Evolutionary conservation across 2,888 invertebrate genomes (phyloP), one percentile per base, ranked within the genome.

Genomic region (Fabriciana adippe): DNA sequence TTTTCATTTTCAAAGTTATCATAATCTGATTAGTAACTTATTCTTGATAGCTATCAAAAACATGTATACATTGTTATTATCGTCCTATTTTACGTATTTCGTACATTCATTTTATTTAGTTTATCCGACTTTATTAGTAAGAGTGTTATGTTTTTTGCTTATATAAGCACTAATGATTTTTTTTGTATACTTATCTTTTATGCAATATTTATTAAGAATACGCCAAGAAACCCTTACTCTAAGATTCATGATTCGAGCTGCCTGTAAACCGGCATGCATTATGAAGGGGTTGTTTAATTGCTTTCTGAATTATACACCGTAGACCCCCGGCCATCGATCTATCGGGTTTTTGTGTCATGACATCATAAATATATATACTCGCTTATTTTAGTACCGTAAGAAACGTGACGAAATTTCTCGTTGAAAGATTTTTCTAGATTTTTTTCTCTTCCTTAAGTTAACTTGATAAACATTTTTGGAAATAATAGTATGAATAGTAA

Each of bases 251-350:
- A 45, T 57, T 14, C 45, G 41, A 41, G 18, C 18, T 35, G 45
- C 21, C 56, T 18, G 2, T 56, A 45, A 41, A 18, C 56, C 45
- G 45, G 21, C 57, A 21, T 57, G 45, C 57, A 47, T 47, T 45
- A 57, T 57, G 8, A 15, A 57, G 57, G 57, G 57, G 57, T 47
- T 18, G 57, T 45, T 57, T 57, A 57, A 57, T 57, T 57, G 57
- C 57, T 57, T 57, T 47, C 15, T 57, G 57, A 57, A 57, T 57
- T 57, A 57, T 57, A 57, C 15, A 57, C 57, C 15, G 41, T 45
- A 45, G 45, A 21, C 57, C 45, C 45, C 21, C 57, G 21, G 21
- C 11, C 21, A 41, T 45, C 21, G 57, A 57, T 15, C 35, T 56
- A 56, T 56, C 56, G 21, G 47, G 57, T 57, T 57, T 57, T 57